A percentile compares a stretch with the other conserved stretches of the same genome.
Conservation (phyloP, 1,140 invertebrate species). For the Orius laevigatus region DNA sequence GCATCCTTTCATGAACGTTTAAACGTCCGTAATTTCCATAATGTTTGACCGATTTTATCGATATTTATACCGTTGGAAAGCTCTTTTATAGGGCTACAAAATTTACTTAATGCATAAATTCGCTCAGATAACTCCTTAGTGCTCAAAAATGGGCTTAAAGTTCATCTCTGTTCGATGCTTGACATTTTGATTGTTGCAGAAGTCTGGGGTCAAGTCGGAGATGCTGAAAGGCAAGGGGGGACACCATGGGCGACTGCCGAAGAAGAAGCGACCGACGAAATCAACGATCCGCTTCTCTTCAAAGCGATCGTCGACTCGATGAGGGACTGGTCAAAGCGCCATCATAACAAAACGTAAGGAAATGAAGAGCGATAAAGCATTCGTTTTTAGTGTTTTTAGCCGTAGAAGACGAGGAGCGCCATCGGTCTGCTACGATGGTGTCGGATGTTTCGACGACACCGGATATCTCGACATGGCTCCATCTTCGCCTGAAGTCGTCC, state of each 20-base stretch:
- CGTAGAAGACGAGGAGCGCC: conserved; percentile 39
- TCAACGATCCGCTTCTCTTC: conserved; percentile 35
- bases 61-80: too few species aligned
- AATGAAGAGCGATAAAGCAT: background rate
- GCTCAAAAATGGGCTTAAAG: too few species aligned
- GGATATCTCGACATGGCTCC: conserved; percentile 82
- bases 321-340: conserved; percentile 31
- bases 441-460: conserved; percentile 87
- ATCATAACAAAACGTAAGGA: conserved; percentile 22
- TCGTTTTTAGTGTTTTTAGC: conserved; percentile 3
- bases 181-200: too few species aligned
- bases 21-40: too few species aligned
- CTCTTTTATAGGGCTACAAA: too few species aligned
- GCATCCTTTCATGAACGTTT: too few species aligned
- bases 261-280: conserved; percentile 34
- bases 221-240: conserved; percentile 17
- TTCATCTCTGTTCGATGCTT: too few species aligned
- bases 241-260: conserved; percentile 27
- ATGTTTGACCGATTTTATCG: too few species aligned
- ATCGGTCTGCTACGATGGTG: conserved; percentile 71
- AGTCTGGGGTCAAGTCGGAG: too few species aligned
- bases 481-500: conserved; percentile 70
- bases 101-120: too few species aligned
- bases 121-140: too few species aligned
- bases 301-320: conserved; percentile 38